Evolutionary conservation across 30 jellyfish, hydroid and myxozoan species (phyloP), one percentile per base, ranked within the genome.

Genomic region (Pelagia noctiluca): DNA sequence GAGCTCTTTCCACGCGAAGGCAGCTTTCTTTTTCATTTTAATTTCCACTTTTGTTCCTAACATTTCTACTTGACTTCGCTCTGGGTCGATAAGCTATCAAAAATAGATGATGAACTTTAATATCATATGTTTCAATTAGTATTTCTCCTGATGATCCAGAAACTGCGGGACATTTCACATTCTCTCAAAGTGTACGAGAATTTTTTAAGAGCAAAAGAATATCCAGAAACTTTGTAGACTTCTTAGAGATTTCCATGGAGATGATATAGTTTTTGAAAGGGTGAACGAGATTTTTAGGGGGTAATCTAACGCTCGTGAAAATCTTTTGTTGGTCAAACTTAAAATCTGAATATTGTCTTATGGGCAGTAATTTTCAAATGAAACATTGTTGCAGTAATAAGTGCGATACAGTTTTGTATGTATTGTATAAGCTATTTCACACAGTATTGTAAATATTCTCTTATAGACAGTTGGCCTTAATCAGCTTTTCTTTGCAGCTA

Each of bases 1-100:
- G 3, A 92, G 75, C 5, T 50, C 80, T 53, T 85, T 75, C 98
- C 98, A 92, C 46, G 89, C 95, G 75, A 86, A 80, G 0, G 82
- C 75, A 12, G 80, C 89, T 34, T 77, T 57, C 74, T 92, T 92
- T 65, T 79, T 85, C 25, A 92, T 49, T 68, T 87, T 92, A 32
- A 92, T 87, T 74, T 92, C 98, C 2, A 75, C 97, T 74, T 92
- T 92, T 21, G 98, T 92, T 16, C 98, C 98, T 23, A 92, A 79
- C 30, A 67, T 63, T 34, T 92, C 97, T 21, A 92, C 97, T 32
- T 68, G 60, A 63, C 98, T 92, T 34, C 50, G 76, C 21, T 76
- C 90, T 12, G 98, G 98, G 53, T 29, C 85, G 33, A 92, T 92
- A 32, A 92, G 61, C 98, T 92, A 48, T 35, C n/a, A n/a, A 42